Evolutionary conservation across 2,797 vertebrate genomes (phyloP), one percentile per base, ranked within the genome.

Genomic region (Glyptemys insculpta): DNA sequence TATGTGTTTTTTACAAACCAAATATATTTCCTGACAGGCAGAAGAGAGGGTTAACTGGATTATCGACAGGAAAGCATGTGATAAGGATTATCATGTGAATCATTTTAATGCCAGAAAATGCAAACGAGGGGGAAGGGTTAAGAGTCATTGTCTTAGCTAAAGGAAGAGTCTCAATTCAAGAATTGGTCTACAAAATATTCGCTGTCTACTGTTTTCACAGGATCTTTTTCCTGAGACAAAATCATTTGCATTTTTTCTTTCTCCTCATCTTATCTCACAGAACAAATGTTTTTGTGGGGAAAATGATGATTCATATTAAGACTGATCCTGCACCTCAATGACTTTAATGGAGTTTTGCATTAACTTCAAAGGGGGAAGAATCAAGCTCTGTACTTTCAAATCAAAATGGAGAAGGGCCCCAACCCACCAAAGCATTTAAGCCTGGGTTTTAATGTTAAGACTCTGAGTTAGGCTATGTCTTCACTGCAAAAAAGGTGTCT

Each of bases 71-170:
- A 91, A 21, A 56, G 41, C 56, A 86, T 95, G 86, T 87, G 87
- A 95, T 94, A 83, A 94, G 44, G 81, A 78, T 93, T 95, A 96
- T 82, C 72, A 94, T 50, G 83, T 52, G 59, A 74, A 96, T 41
- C 0, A 2, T 74, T 92, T 95, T 88, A 59, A 85, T 76, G 88
- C 21, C 41, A 93, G 56, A 81, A 92, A 57, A 89, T 79, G 79
- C 44, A 97, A 96, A 96, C 59, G 62, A 21, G 59, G 49, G 53
- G 94, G 83, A 90, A 95, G 81, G 87, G 91, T 84, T 87, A 94
- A 93, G 56, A 93, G 93, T 78, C 12, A 27, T 86, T 90, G 83
- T 76, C 72, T 90, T 91, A 95, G 94, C 94, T 94, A 95, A 92
- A 53, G 91, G 85, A 78, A 25, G 68, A 72, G n/a, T 23, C 37